Evolutionary conservation across 2,888 invertebrate species (phyloP), one percentile per base, ranked within the genome.

Genomic region (Lysandra bellargus): DNA sequence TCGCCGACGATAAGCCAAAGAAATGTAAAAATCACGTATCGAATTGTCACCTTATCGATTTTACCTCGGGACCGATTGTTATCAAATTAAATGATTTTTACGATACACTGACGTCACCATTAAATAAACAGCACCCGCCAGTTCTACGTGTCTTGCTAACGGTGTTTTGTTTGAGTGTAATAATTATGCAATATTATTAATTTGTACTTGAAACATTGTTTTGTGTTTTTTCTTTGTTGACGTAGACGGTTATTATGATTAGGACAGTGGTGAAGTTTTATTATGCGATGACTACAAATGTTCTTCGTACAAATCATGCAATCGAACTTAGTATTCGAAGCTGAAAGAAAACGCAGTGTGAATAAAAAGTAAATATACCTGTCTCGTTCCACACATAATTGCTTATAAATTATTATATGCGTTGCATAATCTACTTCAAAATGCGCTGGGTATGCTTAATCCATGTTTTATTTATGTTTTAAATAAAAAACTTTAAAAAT

Each of bases 241-340:
- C 7, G 33, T 44, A 53, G 33, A 33, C 33, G 12, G 49, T 81
- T 82, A 84, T 81, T 84, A 84, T 84, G 83, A 82, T 83, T 83
- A 80, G 81, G 80, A 82, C 83, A 81, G 83, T 83, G 84, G 86
- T 87, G 87, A 87, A 85, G 82, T 84, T 82, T 84, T 86, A 87
- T 86, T 86, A 89, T 91, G 89, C 86, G 87, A 85, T 87, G 87
- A 83, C 83, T 85, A 82, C 84, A 83, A 85, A 85, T 84, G 82
- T 83, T 83, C 84, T 85, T 86, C 85, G 86, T 87, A 85, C 88
- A 87, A 88, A 89, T 85, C 86, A 90, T 91, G 92, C 88, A 88
- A 85, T 87, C 87, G 82, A 88, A 88, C 86, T 86, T 85, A 83
- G 82, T 88, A 88, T 90, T 88, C 85, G 85, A 89, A 87, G 86